phyloP scores from a whole-genome alignment of 2,113 vertebrate genomes.

The Morphnarchus princeps region DNA sequence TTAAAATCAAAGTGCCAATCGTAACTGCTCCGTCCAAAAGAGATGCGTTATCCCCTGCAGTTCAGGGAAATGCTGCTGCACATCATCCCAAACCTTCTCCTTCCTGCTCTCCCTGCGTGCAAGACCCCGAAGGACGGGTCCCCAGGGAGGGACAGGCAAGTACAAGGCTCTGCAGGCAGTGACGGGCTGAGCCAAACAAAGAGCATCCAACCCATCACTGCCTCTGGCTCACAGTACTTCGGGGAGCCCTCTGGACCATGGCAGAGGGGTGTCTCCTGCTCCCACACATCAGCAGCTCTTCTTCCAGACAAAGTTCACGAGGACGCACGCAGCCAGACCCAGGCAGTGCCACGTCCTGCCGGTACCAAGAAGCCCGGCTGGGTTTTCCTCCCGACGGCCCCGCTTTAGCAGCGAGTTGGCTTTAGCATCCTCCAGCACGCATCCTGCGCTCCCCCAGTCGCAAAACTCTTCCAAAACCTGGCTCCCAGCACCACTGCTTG shows the following conservation, averaged over 20 bases:
- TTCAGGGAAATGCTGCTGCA: rapidly evolving
- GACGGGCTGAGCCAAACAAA: neutral
- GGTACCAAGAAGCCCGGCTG: neutral
- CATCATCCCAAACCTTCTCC: neutral
- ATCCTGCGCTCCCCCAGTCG: rapidly evolving
- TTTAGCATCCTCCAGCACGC: neutral
- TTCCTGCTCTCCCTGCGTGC: neutral
- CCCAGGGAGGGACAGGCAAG: neutral
- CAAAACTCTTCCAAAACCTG: neutral
- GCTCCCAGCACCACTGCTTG: neutral
- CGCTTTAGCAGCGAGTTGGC: rapidly evolving
- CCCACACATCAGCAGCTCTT: rapidly evolving
- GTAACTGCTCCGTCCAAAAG: neutral
- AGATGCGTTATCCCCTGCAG: rapidly evolving
- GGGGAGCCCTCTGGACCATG: rapidly evolving
- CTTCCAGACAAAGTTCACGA: neutral
- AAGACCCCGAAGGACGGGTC: rapidly evolving
- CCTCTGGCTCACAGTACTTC: rapidly evolving
- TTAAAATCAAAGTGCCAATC: neutral
- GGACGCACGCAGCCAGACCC: rapidly evolving
- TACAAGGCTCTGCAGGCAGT: neutral
- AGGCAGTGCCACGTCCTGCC: rapidly evolving
- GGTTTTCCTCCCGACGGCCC: neutral
- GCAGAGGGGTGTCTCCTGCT: neutral
- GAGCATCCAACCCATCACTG: rapidly evolving